Conservation (phyloP, 2,113 vertebrate species). For the Equus quagga region DNA sequence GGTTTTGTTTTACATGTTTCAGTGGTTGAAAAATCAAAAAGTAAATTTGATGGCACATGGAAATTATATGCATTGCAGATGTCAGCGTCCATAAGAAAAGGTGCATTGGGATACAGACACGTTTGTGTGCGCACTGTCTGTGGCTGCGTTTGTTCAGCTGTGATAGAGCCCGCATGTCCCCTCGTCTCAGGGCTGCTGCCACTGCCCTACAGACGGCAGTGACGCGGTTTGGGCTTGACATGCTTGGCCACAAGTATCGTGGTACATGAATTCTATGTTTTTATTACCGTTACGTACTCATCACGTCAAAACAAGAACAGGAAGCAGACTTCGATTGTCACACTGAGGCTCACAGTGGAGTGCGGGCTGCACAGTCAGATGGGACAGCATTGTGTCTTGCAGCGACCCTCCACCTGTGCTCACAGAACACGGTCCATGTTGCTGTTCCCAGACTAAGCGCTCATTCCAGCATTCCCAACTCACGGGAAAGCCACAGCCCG, state of each 20-base stretch:
- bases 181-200: not conserved
- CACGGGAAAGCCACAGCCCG: not conserved
- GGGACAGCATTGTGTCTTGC: not conserved
- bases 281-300: not conserved
- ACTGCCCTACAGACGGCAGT: not conserved
- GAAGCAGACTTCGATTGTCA: not conserved
- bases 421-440: not conserved
- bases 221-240: accelerated
- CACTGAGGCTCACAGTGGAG: not conserved
- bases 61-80: not conserved
- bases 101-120: not conserved
- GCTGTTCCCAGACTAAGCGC: not conserved
- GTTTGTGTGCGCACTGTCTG: too few species aligned
- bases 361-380: not conserved
- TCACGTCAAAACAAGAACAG: not conserved
- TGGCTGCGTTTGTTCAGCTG: not conserved
- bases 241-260: accelerated
- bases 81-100: not conserved
- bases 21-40: not conserved
- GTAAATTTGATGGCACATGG: not conserved
- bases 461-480: not conserved
- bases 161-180: not conserved
- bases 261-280: not conserved
- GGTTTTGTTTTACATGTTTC: not conserved
- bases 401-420: not conserved